Conservation (phyloP, 2,113 vertebrate species). For the Sander vitreus region DNA sequence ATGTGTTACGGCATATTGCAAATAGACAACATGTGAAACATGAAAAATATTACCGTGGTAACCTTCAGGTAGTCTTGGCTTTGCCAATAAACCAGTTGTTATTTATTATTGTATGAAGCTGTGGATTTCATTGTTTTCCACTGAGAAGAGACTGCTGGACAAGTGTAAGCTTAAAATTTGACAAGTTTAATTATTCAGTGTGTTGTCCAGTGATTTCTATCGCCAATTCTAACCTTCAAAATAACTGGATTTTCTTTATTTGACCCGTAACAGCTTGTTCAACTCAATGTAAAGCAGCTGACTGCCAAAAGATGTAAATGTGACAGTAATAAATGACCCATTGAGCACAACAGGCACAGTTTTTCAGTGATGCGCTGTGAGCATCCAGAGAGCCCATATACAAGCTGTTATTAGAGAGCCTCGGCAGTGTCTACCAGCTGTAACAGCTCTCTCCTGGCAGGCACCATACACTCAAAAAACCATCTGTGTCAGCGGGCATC, state of each 20-base stretch:
- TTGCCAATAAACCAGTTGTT: neutral
- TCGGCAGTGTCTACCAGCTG: conserved; percentile 69
- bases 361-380: conserved; percentile 38
- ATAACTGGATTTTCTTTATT: neutral
- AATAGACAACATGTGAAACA: conserved; percentile 40
- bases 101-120: neutral
- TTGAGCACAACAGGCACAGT: conserved; percentile 44
- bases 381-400: conserved; percentile 45
- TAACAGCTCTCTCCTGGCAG: conserved; percentile 69
- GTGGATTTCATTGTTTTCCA: neutral
- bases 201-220: neutral
- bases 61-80: conserved; percentile 57
- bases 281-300: neutral
- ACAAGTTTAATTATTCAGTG: neutral
- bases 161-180: neutral
- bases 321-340: conserved; percentile 56
- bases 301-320: conserved; percentile 40
- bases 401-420: conserved; percentile 69
- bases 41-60: conserved; percentile 9
- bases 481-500: conserved; percentile 70
- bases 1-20: conserved; percentile 54
- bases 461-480: conserved; percentile 50
- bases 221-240: neutral
- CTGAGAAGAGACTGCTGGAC: neutral
- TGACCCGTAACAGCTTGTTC: neutral